Conservation (phyloP, 2,888 invertebrate genomes). For the Drosophila dives region DNA sequence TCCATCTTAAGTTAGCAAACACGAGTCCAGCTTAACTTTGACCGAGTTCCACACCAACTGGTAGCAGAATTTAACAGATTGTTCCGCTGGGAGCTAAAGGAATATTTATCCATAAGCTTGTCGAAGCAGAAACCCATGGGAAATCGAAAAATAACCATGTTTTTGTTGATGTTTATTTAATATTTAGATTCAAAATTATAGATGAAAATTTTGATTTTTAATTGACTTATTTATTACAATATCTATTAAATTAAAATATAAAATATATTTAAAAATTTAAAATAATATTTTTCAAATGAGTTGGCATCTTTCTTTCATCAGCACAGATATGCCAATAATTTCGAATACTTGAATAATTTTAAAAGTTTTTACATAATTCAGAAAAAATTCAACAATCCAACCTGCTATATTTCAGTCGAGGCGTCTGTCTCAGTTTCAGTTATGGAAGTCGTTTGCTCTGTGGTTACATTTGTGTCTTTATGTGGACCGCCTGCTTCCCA, state of each 20-base stretch:
- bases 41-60: slow-evolving; percentile 6
- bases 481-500: slow-evolving; percentile 29
- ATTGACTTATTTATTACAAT: not conserved
- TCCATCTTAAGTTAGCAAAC: slow-evolving; percentile 10
- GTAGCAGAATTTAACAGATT: slow-evolving; percentile 16
- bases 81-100: not conserved
- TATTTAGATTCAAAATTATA: not conserved
- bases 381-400: not conserved
- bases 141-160: not conserved
- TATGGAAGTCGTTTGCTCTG: not conserved
- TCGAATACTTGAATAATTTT: not conserved
- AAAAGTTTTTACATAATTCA: not conserved
- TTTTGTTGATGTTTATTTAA: not conserved
- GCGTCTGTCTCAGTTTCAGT: not conserved
- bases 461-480: not conserved
- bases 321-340: not conserved
- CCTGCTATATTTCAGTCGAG: not conserved
- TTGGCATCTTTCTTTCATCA: not conserved
- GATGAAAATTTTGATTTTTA: no score
- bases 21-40: slow-evolving; percentile 9
- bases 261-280: no score
- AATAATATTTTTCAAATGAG: not conserved
- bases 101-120: not conserved
- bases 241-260: not conserved
- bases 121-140: not conserved